These are phyloP conservation scores for Aplochiton taeniatus DNA, from an alignment of 2,797 vertebrate species.

Conservation along the genomic window DNA sequence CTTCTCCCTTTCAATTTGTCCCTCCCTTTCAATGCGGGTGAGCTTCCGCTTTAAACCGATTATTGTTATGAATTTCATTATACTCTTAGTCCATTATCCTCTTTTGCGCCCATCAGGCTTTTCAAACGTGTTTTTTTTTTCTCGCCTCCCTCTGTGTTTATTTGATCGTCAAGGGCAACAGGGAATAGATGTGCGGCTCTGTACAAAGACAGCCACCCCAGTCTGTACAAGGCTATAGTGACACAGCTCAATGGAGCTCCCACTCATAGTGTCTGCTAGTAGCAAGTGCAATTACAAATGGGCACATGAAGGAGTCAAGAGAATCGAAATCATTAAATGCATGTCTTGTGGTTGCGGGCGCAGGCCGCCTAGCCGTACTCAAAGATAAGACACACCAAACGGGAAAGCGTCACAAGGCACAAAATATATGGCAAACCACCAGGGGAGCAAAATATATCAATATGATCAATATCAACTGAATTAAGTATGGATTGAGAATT, in stretches of 20 bases:
- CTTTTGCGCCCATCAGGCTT: constrained; percentile 55
- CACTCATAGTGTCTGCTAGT: constrained; percentile 62
- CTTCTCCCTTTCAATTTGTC: constrained; percentile 38
- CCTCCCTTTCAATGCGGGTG: constrained; percentile 33
- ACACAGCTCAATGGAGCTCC: constrained; percentile 57
- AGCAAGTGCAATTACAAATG: constrained; percentile 72
- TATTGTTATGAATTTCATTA: constrained; percentile 63
- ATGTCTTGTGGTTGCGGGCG: constrained; percentile 45
- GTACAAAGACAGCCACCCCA: constrained; percentile 56
- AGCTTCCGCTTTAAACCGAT: constrained; percentile 51
- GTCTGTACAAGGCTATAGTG: constrained; percentile 47
- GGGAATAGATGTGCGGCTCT: constrained; percentile 54
- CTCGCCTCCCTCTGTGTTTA: constrained; percentile 46
- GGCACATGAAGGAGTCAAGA: constrained; percentile 72
- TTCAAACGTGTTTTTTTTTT: constrained; percentile 55
- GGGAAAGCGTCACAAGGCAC: constrained; percentile 10
- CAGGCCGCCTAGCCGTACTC: constrained; percentile 33
- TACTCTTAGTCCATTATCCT: constrained; percentile 54
- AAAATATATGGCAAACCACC: constrained; percentile 25
- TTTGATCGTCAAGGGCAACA: constrained; percentile 73
- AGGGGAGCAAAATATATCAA: constrained; percentile 25
- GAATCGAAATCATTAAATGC: constrained; percentile 72
- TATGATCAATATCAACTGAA: no score
- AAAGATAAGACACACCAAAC: constrained; percentile 42
- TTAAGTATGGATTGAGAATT: no score